Conservation (phyloP, 2,888 invertebrate genomes). For the Orthosia gothica region DNA sequence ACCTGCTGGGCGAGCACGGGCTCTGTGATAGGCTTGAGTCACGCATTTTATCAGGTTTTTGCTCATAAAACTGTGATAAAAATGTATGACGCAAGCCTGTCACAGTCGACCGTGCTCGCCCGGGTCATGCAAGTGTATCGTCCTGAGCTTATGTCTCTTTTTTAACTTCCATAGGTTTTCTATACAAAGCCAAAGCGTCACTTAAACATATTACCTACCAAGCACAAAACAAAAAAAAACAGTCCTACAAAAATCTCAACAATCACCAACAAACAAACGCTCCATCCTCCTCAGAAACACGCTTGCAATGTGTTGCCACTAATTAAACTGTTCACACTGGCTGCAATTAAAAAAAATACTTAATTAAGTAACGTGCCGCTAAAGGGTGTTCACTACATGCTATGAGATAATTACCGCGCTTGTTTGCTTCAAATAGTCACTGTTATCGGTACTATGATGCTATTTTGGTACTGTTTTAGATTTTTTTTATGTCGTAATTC, state of each 20-base stretch:
- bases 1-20: no score
- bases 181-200: no score
- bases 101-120: no score
- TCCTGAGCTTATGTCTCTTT: no score
- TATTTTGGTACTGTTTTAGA: neutral
- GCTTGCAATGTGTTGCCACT: slow-evolving; percentile 60
- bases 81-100: no score
- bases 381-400: slow-evolving; percentile 28
- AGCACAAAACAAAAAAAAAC: no score
- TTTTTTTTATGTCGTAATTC: neutral
- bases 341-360: slow-evolving; percentile 60
- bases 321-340: slow-evolving; percentile 71
- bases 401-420: slow-evolving; percentile 41
- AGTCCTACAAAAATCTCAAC: neutral
- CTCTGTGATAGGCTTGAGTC: no score
- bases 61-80: no score
- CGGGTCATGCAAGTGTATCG: no score
- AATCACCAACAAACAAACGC: slow-evolving; percentile 28
- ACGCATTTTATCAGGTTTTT: no score
- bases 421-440: slow-evolving; percentile 15
- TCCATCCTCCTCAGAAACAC: slow-evolving; percentile 20
- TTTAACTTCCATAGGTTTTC: no score
- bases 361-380: slow-evolving; percentile 58
- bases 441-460: neutral
- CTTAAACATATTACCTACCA: no score